phyloP scores from a whole-genome alignment of 2,797 vertebrate genomes.

The Crocodylus rhombifer region DNA sequence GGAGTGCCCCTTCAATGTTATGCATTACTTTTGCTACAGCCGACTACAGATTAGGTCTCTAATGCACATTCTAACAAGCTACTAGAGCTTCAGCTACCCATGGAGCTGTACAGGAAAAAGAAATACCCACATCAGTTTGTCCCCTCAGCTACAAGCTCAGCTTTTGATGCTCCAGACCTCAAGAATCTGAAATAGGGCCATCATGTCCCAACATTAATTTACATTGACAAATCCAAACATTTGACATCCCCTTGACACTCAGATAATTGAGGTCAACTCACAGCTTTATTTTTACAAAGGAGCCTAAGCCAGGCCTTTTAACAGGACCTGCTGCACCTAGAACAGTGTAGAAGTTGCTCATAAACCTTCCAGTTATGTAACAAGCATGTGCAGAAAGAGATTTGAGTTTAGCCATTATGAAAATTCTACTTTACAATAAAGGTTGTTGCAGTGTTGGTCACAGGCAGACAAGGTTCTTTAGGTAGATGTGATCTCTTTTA shows the following conservation, averaged over 20 bases:
- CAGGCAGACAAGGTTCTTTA: too few species aligned
- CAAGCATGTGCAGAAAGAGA: background rate
- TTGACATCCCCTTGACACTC: background rate
- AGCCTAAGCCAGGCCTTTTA: background rate
- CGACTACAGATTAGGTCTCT: background rate
- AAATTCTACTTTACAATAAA: background rate
- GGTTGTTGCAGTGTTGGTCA: too few species aligned
- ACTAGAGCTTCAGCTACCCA: too few species aligned
- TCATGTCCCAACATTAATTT: background rate
- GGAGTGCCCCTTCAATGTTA: background rate
- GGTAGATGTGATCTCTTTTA: too few species aligned
- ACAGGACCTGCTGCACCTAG: background rate
- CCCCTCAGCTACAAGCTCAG: background rate
- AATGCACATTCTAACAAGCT: background rate
- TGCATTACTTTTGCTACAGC: background rate
- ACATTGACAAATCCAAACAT: background rate
- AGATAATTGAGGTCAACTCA: background rate
- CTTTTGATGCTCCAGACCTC: background rate
- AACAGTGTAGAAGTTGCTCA: background rate
- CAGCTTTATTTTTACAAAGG: background rate
- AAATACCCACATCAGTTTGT: background rate
- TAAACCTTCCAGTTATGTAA: background rate
- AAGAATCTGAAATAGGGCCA: background rate
- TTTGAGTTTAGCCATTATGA: background rate
- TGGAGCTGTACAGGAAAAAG: background rate